Conservation (phyloP, 2,888 invertebrate species). For the Clitarchus hookeri region DNA sequence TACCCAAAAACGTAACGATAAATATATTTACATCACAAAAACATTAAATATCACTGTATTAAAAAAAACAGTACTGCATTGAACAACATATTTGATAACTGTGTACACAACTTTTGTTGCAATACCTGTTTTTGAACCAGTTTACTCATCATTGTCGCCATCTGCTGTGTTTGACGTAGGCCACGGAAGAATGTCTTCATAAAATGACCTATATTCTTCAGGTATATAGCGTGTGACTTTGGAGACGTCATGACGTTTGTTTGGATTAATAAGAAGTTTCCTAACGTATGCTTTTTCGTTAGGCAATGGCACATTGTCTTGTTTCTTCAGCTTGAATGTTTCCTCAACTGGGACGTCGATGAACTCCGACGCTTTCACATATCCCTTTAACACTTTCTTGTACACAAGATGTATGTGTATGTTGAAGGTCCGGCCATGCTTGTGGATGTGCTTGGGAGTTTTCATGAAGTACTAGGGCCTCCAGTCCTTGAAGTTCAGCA, state of each 20-base stretch:
- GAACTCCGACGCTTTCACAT: neutral
- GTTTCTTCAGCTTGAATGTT: constrained; percentile 11
- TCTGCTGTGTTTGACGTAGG: constrained; percentile 3
- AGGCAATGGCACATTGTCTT: constrained; percentile 10
- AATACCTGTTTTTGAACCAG: neutral
- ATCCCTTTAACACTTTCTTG: neutral
- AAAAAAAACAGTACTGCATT: neutral
- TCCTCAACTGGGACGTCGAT: neutral
- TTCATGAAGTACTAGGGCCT: constrained; percentile 37
- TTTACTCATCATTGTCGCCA: neutral
- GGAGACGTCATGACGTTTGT: constrained; percentile 19
- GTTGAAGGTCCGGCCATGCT: neutral
- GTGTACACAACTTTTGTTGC: neutral
- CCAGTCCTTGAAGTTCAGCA: constrained; percentile 37
- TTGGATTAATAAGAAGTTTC: constrained; percentile 3
- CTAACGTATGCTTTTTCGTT: neutral
- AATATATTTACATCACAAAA: neutral
- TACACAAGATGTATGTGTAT: neutral
- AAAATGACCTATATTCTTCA: neutral
- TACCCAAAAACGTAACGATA: neutral
- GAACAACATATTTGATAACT: neutral
- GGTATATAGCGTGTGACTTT: constrained; percentile 19
- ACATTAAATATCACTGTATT: neutral
- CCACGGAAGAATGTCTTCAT: constrained; percentile 10
- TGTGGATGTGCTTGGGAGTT: neutral